Evolutionary conservation across 2,113 vertebrate species (phyloP).

Genomic region (Lasiurus borealis): DNA sequence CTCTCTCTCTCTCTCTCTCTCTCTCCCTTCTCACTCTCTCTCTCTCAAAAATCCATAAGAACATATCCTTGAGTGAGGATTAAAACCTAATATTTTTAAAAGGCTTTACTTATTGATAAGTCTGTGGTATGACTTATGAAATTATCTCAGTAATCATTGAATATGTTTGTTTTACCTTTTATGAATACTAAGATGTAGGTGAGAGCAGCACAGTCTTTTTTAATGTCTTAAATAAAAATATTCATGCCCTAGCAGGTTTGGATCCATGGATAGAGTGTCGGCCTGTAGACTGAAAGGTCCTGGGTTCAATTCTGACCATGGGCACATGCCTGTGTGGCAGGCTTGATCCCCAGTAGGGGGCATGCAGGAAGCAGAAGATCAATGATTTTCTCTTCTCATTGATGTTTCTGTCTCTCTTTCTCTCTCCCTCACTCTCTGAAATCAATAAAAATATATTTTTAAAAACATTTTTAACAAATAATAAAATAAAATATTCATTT

Average conservation of each 20-base stretch:
- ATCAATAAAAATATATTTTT: no score
- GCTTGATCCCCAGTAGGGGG: no score
- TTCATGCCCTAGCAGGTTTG: neutral
- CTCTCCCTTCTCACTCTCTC: neutral
- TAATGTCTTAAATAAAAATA: constrained; percentile 28
- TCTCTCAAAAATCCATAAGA: neutral
- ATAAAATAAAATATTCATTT: constrained; percentile 32
- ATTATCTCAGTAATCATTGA: neutral
- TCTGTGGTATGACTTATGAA: neutral
- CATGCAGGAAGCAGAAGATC: no score
- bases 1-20: neutral
- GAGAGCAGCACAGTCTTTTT: neutral
- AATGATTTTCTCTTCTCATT: no score
- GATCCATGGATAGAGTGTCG: no score
- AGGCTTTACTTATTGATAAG: neutral
- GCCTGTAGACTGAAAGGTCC: no score
- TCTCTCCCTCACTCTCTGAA: no score
- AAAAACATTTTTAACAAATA: constrained; percentile 2
- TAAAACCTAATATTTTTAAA: neutral
- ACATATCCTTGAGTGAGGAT: neutral
- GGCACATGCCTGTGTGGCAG: no score
- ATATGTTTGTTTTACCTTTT: neutral
- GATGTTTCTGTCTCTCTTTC: no score
- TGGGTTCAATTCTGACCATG: no score
- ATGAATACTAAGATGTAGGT: neutral